phyloP scores from a whole-genome alignment of 2,113 vertebrate species.

The Anhinga anhinga region DNA sequence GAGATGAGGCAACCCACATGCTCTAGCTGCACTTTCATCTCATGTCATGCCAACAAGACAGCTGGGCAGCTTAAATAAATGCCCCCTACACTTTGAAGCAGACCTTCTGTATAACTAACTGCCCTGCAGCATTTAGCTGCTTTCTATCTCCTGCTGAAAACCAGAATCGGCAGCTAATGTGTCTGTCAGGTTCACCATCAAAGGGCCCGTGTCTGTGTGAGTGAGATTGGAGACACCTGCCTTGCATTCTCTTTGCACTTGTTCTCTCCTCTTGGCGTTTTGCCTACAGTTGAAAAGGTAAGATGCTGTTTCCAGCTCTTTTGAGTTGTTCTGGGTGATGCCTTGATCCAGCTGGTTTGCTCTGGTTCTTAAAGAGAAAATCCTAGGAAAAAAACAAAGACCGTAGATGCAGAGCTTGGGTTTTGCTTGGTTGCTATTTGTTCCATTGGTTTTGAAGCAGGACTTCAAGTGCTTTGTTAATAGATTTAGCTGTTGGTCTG shows the following conservation, averaged over 20 bases:
- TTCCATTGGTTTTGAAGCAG: neutral
- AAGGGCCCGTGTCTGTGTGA: neutral
- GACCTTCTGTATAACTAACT: neutral
- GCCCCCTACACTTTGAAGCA: neutral
- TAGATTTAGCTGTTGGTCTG: neutral
- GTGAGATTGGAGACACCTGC: neutral
- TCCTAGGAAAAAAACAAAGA: neutral
- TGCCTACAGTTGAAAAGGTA: conserved; percentile 21
- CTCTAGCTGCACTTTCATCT: neutral
- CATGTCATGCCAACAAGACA: neutral
- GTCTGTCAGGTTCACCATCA: neutral
- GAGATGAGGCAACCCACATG: neutral
- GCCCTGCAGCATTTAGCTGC: conserved; percentile 16
- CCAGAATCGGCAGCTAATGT: neutral
- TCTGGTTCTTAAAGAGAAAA: conserved; percentile 12
- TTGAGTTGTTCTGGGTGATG: conserved; percentile 2
- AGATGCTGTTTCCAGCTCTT: conserved; percentile 35
- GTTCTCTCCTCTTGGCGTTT: neutral
- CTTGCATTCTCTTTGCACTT: neutral
- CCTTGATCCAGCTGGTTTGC: neutral
- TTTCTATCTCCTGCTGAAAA: neutral
- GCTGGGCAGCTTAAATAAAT: conserved; percentile 6
- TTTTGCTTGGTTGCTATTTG: neutral
- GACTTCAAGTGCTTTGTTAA: neutral
- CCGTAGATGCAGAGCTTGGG: neutral